Evolutionary conservation across 2,797 vertebrate species (phyloP), one percentile per base, ranked within the genome.

Genomic region (Argyrosomus regius): DNA sequence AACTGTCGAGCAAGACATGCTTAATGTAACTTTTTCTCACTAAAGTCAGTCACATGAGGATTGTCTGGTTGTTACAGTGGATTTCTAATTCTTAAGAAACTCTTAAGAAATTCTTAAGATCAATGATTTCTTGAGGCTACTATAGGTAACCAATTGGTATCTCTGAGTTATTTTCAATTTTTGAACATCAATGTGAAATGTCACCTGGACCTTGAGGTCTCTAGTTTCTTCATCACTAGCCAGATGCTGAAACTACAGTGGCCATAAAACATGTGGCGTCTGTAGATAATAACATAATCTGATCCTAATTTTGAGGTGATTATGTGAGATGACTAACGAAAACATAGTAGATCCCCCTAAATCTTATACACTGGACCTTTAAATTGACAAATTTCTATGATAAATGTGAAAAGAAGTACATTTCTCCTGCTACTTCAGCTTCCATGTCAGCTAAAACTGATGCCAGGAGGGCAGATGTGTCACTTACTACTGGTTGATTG

Each of bases 91-190:
- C 57, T 70, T 3, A 41, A 35, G 41, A 68, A 18, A 35, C 31
- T 35, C 31, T 35, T 35, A 7, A 35, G 7, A 35, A 7, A 1
- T 7, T 35, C 31, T 35, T 35, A 31, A 31, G 31, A 31, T 35
- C 50, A 52, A 0, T 41, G 3, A 68, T 66, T 69, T 75, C 22
- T 62, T 31, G 12, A 43, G 46, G 56, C 26, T 62, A 49, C 28
- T 78, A 52, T 48, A 48, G 13, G 13, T 56, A 43, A 58, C 31
- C 24, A 8, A 26, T 4, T 63, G 56, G 22, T 54, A 53, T 68
- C 16, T 65, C 7, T 14, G 6, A n/a, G 20, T 31, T 69, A 50
- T 54, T 61, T 73, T 50, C 24, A 12, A 22, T n/a, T 52, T 67
- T 41, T 60, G 10, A n/a, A 61, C 16, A 1, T 0, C 0, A 49